These are phyloP conservation scores for Bradypodion ventrale DNA, from an alignment of 2,797 vertebrate genomes.

Conservation along the genomic window DNA sequence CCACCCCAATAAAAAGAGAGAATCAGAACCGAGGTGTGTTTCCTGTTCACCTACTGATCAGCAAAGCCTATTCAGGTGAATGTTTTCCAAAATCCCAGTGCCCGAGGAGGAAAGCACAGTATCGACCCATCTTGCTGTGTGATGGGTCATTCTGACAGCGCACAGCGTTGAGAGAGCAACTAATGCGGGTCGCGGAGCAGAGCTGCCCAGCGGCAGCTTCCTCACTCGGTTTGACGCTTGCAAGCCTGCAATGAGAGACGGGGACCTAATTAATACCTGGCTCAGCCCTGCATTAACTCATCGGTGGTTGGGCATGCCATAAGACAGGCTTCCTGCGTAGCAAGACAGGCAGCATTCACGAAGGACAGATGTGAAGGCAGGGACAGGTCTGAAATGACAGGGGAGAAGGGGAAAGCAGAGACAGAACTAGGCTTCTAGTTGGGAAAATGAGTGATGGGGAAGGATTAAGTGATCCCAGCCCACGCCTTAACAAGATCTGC, in stretches of 20 bases:
- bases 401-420: not conserved
- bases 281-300: not conserved
- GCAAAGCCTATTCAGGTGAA: not conserved
- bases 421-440: not conserved
- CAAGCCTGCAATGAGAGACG: not conserved
- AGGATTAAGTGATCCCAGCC: not conserved
- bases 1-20: slow-evolving; percentile 24
- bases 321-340: not conserved
- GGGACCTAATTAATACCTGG: too few relatives aligned
- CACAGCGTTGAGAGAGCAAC: not conserved
- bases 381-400: not conserved
- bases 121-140: slow-evolving; percentile 34
- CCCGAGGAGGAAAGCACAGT: slow-evolving; percentile 11
- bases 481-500: not conserved
- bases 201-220: not conserved
- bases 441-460: not conserved
- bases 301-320: not conserved
- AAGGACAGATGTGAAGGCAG: not conserved
- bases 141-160: slow-evolving; percentile 34
- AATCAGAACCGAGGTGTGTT: slow-evolving; percentile 9
- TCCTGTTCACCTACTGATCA: not conserved
- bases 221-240: not conserved
- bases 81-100: slow-evolving; percentile 29
- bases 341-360: not conserved
- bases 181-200: not conserved